Conservation (phyloP, 2,797 vertebrate species). For the Siniperca obscura region DNA sequence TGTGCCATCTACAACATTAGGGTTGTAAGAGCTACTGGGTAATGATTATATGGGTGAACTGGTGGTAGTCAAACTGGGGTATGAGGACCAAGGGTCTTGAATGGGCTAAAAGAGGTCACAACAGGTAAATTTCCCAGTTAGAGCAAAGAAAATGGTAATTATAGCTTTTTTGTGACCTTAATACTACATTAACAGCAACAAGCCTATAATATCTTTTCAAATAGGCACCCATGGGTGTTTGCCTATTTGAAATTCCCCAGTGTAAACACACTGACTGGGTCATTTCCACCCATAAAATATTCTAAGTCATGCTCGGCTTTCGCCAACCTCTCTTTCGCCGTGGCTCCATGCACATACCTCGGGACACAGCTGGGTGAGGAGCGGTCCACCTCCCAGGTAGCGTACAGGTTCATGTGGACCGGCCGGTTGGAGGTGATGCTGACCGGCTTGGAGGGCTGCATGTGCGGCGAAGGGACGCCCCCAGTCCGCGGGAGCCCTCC, state of each 20-base stretch:
- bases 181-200: background rate
- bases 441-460: constrained; percentile 87
- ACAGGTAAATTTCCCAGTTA: background rate
- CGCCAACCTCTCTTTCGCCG: constrained; percentile 12
- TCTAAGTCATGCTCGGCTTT: constrained; percentile 27
- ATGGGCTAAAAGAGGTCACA: background rate
- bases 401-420: constrained; percentile 96
- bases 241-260: background rate
- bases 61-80: constrained; percentile 1
- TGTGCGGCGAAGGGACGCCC: constrained; percentile 85
- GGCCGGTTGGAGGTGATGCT: constrained; percentile 88
- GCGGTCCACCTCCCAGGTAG: constrained; percentile 95
- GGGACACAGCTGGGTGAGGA: constrained; percentile 95
- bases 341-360: constrained; percentile 83
- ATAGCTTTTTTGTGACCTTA: background rate
- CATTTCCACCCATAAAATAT: constrained; percentile 20
- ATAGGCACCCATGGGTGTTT: constrained; percentile 5
- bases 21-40: constrained; percentile 1
- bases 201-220: background rate
- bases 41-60: constrained; percentile 4
- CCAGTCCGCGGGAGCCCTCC: constrained; percentile 87
- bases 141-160: background rate
- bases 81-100: background rate
- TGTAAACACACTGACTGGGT: constrained; percentile 41
- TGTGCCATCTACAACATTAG: background rate